Evolutionary conservation across 2,797 vertebrate species (phyloP).

Genomic region (Muraenolepis orangiensis): DNA sequence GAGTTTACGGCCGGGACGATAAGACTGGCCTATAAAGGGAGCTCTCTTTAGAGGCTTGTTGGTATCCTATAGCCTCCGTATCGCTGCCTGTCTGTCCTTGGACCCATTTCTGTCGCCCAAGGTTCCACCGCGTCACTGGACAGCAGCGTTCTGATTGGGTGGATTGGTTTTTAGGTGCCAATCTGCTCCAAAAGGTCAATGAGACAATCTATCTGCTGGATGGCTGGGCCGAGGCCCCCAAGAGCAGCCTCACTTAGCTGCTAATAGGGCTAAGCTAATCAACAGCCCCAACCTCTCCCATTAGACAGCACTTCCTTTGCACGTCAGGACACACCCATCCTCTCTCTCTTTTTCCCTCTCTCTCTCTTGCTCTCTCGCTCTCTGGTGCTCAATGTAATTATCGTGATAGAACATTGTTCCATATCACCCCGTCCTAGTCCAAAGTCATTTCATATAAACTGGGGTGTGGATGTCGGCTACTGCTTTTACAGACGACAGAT

Average conservation of each 20-base stretch:
- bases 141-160: neutral
- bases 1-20: neutral
- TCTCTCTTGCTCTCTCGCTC: slow-evolving; percentile 1
- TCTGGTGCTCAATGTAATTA: neutral
- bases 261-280: slow-evolving; percentile 69
- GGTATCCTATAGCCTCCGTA: too few relatives aligned
- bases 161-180: neutral
- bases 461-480: neutral
- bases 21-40: too few relatives aligned
- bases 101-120: too few relatives aligned
- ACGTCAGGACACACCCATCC: slow-evolving; percentile 47
- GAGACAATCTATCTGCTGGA: slow-evolving; percentile 41
- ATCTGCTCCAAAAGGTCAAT: slow-evolving; percentile 37
- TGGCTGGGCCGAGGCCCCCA: slow-evolving; percentile 27
- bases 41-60: neutral
- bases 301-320: slow-evolving; percentile 50
- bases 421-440: neutral
- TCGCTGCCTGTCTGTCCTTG: too few relatives aligned
- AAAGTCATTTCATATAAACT: neutral
- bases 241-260: slow-evolving; percentile 48
- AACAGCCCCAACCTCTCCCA: slow-evolving; percentile 51
- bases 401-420: neutral
- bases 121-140: too few relatives aligned
- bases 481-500: neutral
- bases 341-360: slow-evolving; percentile 3